Evolutionary conservation across 2,888 invertebrate genomes (phyloP).

Genomic region (Timema cristinae): DNA sequence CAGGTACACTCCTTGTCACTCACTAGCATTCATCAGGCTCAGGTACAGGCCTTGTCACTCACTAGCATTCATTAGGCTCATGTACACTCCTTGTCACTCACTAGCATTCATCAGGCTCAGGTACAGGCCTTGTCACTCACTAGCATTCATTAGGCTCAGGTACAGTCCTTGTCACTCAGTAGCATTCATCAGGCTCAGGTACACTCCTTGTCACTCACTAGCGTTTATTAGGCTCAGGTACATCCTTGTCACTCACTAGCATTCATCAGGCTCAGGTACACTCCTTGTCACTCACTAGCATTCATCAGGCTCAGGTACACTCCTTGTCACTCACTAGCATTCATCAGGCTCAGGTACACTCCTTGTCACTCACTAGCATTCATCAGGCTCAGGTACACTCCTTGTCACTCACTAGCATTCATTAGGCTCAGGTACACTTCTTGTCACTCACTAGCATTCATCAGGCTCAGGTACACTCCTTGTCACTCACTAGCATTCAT

Average conservation of each 20-base stretch:
- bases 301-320: constrained; percentile 87
- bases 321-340: too few relatives aligned
- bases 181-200: too few relatives aligned
- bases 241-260: neutral
- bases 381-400: constrained; percentile 81
- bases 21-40: too few relatives aligned
- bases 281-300: neutral
- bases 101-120: too few relatives aligned
- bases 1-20: neutral
- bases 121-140: too few relatives aligned
- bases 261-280: constrained; percentile 72
- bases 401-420: too few relatives aligned
- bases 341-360: constrained; percentile 84
- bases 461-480: neutral
- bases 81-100: neutral
- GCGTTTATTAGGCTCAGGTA: too few relatives aligned
- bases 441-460: neutral
- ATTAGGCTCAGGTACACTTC: constrained; percentile 79
- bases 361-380: too few relatives aligned
- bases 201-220: too few relatives aligned
- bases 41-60: too few relatives aligned
- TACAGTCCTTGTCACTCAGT: neutral
- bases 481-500: neutral
- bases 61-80: too few relatives aligned
- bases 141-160: too few relatives aligned